These are phyloP conservation scores for Habropoda laboriosa DNA, from an alignment of 1,140 invertebrate species.

Conservation along the genomic window DNA sequence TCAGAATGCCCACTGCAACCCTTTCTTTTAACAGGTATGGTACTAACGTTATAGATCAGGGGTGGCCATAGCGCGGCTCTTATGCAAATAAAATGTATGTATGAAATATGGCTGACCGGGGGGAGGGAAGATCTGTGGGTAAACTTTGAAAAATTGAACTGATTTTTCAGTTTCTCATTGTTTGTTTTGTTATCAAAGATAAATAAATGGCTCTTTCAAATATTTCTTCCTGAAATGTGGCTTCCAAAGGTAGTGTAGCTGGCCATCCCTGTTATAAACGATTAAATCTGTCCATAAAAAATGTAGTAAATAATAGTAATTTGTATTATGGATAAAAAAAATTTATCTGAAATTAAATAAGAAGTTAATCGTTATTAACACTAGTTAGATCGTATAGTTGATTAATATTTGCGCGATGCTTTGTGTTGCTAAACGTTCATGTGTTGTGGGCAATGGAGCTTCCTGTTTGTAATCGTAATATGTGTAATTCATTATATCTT, in stretches of 20 bases:
- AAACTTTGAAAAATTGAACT: too few relatives aligned
- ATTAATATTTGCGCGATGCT: constrained; percentile 12
- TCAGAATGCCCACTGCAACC: constrained; percentile 86
- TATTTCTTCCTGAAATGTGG: too few relatives aligned
- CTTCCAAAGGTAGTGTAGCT: too few relatives aligned
- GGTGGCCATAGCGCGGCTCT: too few relatives aligned
- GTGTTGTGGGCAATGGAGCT: constrained; percentile 36
- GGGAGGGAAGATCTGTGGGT: too few relatives aligned
- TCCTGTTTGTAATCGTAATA: constrained; percentile 27
- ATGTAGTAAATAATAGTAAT: constrained; percentile 27
- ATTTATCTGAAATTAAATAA: not conserved
- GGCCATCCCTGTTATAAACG: constrained; percentile 51
- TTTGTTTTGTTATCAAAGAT: too few relatives aligned
- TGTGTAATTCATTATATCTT: not conserved
- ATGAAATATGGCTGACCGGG: too few relatives aligned
- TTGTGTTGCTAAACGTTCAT: constrained; percentile 33
- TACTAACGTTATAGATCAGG: constrained; percentile 63
- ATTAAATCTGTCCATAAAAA: constrained; percentile 24
- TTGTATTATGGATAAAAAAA: not conserved
- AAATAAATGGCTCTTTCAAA: too few relatives aligned
- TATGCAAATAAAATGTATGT: too few relatives aligned
- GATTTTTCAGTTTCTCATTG: too few relatives aligned
- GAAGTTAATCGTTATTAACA: not conserved
- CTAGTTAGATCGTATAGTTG: not conserved
- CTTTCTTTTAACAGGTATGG: constrained; percentile 89